Evolutionary conservation across 2,797 vertebrate genomes (phyloP).

Genomic region (Euthynnus affinis): DNA sequence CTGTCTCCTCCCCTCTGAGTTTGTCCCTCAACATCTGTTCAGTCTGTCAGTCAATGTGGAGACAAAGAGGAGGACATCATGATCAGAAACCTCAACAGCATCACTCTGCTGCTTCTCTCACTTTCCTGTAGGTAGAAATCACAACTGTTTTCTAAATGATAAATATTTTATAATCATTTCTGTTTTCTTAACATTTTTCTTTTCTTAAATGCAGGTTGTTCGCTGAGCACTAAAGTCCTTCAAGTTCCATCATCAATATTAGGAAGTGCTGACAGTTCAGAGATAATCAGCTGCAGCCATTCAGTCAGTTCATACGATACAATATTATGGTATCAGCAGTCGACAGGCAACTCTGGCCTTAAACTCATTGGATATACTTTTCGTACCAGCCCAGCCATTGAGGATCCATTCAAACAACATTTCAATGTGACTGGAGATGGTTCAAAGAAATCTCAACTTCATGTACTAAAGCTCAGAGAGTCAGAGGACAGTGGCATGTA

Average conservation of each 20-base stretch:
- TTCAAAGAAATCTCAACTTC: too few species aligned
- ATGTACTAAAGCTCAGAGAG: too few species aligned
- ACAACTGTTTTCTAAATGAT: neutral
- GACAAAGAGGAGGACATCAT: conserved; percentile 32
- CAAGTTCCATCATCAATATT: conserved; percentile 63
- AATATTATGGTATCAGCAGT: conserved; percentile 56
- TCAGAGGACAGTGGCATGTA: too few species aligned
- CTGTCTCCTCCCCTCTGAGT: conserved; percentile 35
- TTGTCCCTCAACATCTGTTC: neutral
- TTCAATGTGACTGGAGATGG: too few species aligned
- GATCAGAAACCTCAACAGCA: too few species aligned
- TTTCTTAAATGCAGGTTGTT: conserved; percentile 41
- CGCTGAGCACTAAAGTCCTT: conserved; percentile 48
- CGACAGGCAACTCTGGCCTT: neutral
- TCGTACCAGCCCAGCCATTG: neutral
- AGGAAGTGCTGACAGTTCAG: neutral
- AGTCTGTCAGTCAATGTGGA: conserved; percentile 29
- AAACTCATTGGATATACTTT: conserved; percentile 27
- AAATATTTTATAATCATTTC: neutral
- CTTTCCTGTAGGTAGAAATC: conserved; percentile 50
- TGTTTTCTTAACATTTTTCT: neutral
- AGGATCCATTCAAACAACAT: too few species aligned
- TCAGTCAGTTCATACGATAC: fast-evolving
- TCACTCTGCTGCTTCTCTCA: conserved; percentile 50
- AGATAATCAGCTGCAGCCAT: conserved; percentile 64